Percentiles rank a stretch among this genome's conserved stretches.
phyloP scores from a whole-genome alignment of 2,888 invertebrate genomes.

The Plusia festucae region DNA sequence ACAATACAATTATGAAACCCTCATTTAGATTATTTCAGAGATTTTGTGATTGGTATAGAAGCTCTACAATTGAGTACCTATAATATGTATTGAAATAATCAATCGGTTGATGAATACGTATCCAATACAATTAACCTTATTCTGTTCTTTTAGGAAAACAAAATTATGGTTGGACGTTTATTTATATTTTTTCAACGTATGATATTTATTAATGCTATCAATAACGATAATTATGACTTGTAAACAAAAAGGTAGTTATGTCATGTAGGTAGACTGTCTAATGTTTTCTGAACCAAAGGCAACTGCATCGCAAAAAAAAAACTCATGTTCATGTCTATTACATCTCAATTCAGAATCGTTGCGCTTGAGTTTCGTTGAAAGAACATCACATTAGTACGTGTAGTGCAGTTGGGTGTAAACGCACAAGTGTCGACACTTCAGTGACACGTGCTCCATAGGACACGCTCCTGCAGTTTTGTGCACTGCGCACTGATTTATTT shows the following conservation, averaged over 20 bases:
- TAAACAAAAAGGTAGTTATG: neutral
- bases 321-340: neutral
- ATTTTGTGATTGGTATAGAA: slow-evolving; percentile 31
- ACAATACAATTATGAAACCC: slow-evolving; percentile 45
- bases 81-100: neutral
- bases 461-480: slow-evolving; percentile 74
- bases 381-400: slow-evolving; percentile 14
- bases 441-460: slow-evolving; percentile 75
- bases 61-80: slow-evolving; percentile 1
- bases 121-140: neutral
- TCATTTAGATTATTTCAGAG: slow-evolving; percentile 48
- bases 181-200: too few species aligned
- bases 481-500: slow-evolving; percentile 81
- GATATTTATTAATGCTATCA: too few species aligned
- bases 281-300: neutral
- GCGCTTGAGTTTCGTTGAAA: slow-evolving; percentile 20
- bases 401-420: slow-evolving; percentile 54
- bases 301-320: neutral
- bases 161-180: neutral
- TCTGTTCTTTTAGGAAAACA: neutral
- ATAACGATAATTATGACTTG: too few species aligned
- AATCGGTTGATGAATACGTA: slow-evolving; percentile 4
- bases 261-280: neutral
- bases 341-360: neutral
- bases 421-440: slow-evolving; percentile 67